Conservation (phyloP, 1,140 invertebrate genomes). For the Leptinotarsa texana region DNA sequence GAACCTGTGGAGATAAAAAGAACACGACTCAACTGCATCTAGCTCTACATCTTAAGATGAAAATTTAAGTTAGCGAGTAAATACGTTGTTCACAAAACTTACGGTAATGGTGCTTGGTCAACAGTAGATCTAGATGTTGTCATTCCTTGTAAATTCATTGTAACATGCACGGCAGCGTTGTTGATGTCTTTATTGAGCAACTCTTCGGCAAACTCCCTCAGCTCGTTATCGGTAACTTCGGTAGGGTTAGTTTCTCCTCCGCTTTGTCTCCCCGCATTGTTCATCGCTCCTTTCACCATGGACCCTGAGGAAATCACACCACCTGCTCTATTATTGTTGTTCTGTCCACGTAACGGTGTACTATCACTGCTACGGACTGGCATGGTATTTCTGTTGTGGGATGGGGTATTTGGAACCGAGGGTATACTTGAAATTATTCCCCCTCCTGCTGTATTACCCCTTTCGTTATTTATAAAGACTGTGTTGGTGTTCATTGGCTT, state of each 20-base stretch:
- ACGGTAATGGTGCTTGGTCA: conserved; percentile 77
- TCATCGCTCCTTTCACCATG: neutral
- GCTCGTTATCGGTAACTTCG: conserved; percentile 60
- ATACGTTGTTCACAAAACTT: conserved; percentile 51
- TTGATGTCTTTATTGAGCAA: conserved; percentile 73
- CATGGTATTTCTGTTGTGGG: too few species aligned
- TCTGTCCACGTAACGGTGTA: neutral
- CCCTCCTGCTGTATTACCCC: conserved; percentile 9
- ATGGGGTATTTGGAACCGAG: too few species aligned
- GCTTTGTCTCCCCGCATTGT: conserved; percentile 16
- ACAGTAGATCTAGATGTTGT: conserved; percentile 66
- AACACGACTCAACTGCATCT: too few species aligned
- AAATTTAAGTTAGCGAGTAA: too few species aligned
- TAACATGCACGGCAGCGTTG: conserved; percentile 69
- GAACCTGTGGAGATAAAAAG: too few species aligned
- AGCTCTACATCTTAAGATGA: too few species aligned
- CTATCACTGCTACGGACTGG: neutral
- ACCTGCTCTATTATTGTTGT: conserved; percentile 20
- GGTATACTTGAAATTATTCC: neutral
- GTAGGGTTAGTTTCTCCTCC: neutral
- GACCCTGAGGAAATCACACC: conserved; percentile 32
- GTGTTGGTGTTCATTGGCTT: conserved; percentile 11
- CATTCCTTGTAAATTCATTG: conserved; percentile 72
- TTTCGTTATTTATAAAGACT: conserved; percentile 26
- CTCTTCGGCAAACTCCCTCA: conserved; percentile 70